Base-by-base conservation (phyloP, 2,797 vertebrate species). In the Cercopithecus hamlyni region DNA sequence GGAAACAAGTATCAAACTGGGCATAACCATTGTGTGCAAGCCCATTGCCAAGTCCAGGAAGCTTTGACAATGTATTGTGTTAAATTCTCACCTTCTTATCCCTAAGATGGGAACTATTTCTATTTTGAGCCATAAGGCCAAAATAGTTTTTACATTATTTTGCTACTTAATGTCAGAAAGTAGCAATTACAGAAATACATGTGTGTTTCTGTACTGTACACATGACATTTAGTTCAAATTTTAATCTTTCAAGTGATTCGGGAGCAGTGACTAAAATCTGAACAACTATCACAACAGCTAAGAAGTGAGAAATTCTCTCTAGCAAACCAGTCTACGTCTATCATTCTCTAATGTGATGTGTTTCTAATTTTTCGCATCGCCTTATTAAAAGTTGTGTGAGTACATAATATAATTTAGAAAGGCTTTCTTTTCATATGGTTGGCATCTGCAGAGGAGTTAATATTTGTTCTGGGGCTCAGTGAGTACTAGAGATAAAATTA, bases 401-500 rank as follows among this genome's bases (percentile, higher is more conserved):
- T 95, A 94, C 90, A 93, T 98, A 98, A 98, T 94, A 89, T 98
- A 98, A 99, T 98, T 99, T 98, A 98, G 93, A 99, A 98, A 97
- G 95, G 98, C 96, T 99, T 98, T 98, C 96, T 97, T 98, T 96
- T 98, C 98, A 98, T 98, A 98, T 97, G 93, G 41, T 96, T 97
- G 82, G 55, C 93, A 93, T 97, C 98, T 98, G 98, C 72, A 88
- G 96, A 98, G 97, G 87, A 98, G 97, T 96, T 98, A 98, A 98
- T 98, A 98, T 99, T 99, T 98, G 98, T 98, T 98, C 97, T 97
- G 93, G 84, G 95, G 97, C 98, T 98, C 98, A 98, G 96, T 96
- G 96, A 96, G 94, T 45, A 93, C 96, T 96, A 89, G 93, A 98
- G 96, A 98, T 97, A 96, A 98, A 99, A 99, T 99, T 99, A 98